A percentile compares a stretch with the other conserved stretches of the same genome.
phyloP scores from a whole-genome alignment of 2,888 invertebrate species.

The Dioctria rufipes region DNA sequence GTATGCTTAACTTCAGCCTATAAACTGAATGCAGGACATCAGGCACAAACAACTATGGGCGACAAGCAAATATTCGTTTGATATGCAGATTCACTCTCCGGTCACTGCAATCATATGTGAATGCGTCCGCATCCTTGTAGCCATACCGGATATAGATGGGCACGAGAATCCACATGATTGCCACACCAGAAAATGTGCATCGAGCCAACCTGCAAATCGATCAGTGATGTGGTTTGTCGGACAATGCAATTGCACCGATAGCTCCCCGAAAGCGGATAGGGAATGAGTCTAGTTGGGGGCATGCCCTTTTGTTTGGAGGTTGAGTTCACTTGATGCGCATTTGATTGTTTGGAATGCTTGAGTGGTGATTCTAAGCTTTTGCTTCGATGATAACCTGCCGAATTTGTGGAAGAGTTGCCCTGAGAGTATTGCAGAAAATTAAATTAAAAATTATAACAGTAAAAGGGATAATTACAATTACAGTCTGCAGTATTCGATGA shows the following conservation, averaged over 20 bases:
- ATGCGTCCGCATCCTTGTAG: constrained; percentile 39
- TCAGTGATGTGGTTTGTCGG: constrained; percentile 48
- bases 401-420: too few relatives aligned
- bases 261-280: too few relatives aligned
- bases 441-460: too few relatives aligned
- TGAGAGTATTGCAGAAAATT: too few relatives aligned
- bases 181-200: constrained; percentile 48
- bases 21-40: constrained; percentile 1
- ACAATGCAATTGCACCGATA: constrained; percentile 44
- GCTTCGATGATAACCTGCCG: too few relatives aligned
- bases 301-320: too few relatives aligned
- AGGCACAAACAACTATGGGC: neutral
- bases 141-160: constrained; percentile 24
- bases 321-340: too few relatives aligned
- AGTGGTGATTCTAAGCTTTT: too few relatives aligned
- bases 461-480: too few relatives aligned
- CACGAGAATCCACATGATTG: constrained; percentile 45
- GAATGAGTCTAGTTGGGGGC: too few relatives aligned
- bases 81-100: constrained; percentile 41
- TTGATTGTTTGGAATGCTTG: too few relatives aligned
- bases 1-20: neutral
- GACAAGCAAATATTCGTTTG: constrained; percentile 40
- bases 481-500: too few relatives aligned
- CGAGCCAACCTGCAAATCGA: constrained; percentile 44
- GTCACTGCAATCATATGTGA: constrained; percentile 39